phyloP scores from a whole-genome alignment of 2,888 invertebrate species.

The Lepidochitona cinerea region DNA sequence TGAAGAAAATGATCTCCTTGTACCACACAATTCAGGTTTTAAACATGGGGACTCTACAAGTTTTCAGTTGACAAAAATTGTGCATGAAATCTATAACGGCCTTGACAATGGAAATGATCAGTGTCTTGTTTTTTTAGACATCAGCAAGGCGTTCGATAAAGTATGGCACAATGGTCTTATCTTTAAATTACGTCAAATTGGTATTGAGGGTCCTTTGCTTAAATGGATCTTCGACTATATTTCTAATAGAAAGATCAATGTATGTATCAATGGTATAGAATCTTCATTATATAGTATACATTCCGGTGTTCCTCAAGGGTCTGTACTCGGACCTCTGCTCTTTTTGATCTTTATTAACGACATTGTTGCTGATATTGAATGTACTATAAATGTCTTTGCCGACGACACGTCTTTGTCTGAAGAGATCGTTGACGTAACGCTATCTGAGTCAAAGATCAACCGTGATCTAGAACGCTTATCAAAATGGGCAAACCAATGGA shows the following conservation, averaged over 20 bases:
- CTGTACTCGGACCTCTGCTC: slow-evolving; percentile 2
- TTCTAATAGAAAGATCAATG: not conserved
- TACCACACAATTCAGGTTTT: too few relatives aligned
- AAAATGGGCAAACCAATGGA: not conserved
- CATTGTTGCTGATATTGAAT: not conserved
- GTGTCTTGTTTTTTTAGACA: not conserved
- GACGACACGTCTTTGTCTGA: not conserved
- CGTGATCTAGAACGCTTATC: not conserved
- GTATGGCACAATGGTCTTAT: slow-evolving; percentile 12
- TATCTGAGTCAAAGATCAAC: not conserved
- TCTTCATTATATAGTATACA: not conserved
- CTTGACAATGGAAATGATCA: not conserved
- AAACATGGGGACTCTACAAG: not conserved
- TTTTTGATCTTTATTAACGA: slow-evolving; percentile 15
- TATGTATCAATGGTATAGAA: not conserved
- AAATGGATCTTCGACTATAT: slow-evolving; percentile 4
- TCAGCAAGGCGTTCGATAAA: too few relatives aligned
- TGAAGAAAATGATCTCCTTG: too few relatives aligned
- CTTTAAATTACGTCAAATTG: not conserved
- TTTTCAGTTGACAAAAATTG: not conserved
- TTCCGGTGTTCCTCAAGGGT: slow-evolving; percentile 7
- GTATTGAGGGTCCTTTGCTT: not conserved
- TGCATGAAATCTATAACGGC: not conserved
- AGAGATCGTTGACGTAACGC: not conserved
- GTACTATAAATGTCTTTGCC: not conserved